Evolutionary conservation across 2,797 vertebrate genomes (phyloP).

Genomic region (Octomys mimax): DNA sequence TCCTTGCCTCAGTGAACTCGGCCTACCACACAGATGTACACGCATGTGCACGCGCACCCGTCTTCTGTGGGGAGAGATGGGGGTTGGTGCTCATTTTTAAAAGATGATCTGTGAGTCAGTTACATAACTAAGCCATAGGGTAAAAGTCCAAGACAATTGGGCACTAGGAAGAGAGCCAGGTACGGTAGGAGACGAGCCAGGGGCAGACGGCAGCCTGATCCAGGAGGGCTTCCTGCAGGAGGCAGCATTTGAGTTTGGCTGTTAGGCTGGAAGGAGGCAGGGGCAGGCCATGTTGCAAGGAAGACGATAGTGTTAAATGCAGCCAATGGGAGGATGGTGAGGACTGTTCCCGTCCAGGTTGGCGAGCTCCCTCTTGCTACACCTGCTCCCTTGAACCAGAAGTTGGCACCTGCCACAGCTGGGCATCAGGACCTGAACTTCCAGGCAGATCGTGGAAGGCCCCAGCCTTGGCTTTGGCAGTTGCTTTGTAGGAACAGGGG

Average conservation of each 20-base stretch:
- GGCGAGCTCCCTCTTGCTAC: background rate
- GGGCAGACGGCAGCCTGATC: background rate
- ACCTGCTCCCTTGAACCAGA: background rate
- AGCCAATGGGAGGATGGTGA: background rate
- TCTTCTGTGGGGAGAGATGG: too few species aligned
- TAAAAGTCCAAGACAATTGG: background rate
- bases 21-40: too few species aligned
- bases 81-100: background rate
- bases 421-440: background rate
- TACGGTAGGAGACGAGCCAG: background rate
- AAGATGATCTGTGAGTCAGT: background rate
- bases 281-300: background rate
- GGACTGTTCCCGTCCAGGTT: background rate
- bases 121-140: background rate
- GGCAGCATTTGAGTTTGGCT: background rate
- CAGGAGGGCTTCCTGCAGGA: constrained; percentile 3
- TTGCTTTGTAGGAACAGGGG: background rate
- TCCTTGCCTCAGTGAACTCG: too few species aligned
- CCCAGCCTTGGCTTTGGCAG: background rate
- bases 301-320: background rate
- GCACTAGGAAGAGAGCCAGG: background rate
- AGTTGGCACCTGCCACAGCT: background rate
- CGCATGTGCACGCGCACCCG: too few species aligned
- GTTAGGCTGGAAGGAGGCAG: background rate
- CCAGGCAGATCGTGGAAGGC: background rate